These are phyloP conservation scores for Danionella cerebrum DNA, from an alignment of 2,113 vertebrate species.

Conservation along the genomic window DNA sequence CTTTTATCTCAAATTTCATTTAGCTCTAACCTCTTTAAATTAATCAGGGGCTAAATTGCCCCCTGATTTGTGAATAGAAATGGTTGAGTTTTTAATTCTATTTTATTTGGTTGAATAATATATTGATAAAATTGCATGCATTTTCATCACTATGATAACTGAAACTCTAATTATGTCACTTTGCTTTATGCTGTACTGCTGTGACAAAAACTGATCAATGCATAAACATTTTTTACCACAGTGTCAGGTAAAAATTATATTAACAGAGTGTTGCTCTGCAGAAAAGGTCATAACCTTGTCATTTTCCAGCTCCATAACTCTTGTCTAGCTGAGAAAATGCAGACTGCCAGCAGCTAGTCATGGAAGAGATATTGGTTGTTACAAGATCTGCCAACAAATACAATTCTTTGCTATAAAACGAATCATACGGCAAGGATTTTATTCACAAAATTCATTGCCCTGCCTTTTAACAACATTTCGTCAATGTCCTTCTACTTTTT, in stretches of 20 bases:
- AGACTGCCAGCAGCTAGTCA: neutral
- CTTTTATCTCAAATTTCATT: no score
- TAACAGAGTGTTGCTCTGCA: neutral
- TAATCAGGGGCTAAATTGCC: no score
- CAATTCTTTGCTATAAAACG: no score
- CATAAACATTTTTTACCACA: neutral
- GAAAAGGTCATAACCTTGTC: slow-evolving; percentile 20
- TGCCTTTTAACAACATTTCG: no score
- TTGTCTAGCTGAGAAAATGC: neutral
- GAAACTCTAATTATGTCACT: neutral
- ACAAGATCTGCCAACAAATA: no score
- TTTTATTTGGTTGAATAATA: no score
- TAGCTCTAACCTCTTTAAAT: no score
- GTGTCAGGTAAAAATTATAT: slow-evolving; percentile 3
- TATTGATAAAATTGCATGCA: no score
- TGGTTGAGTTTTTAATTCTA: no score
- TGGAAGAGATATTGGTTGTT: neutral
- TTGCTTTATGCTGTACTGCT: neutral
- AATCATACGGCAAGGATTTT: no score
- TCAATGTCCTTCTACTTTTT: no score
- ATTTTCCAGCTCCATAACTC: neutral
- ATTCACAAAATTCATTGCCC: slow-evolving; percentile 10
- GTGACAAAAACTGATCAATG: slow-evolving; percentile 9
- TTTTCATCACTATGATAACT: neutral
- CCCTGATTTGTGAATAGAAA: no score